phyloP scores from a whole-genome alignment of 2,113 vertebrate genomes.

The Osmerus eperlanus region DNA sequence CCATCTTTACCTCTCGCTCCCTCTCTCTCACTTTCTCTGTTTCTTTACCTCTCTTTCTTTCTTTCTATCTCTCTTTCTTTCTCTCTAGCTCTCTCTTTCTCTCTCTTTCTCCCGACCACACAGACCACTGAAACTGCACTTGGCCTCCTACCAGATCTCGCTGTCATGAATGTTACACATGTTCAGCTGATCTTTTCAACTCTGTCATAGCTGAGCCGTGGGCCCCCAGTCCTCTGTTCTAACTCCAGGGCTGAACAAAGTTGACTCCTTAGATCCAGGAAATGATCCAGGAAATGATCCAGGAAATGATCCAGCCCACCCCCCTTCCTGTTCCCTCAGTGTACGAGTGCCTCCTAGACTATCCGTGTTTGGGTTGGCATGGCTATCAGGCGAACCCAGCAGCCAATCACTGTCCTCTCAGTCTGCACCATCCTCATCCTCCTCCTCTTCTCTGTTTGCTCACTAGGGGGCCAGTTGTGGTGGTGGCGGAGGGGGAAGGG shows the following conservation, averaged over 20 bases:
- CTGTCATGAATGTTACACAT: no score
- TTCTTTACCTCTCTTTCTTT: no score
- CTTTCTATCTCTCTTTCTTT: not conserved
- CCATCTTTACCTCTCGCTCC: constrained; percentile 26
- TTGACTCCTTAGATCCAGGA: not conserved
- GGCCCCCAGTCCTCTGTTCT: not conserved
- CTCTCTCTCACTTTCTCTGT: not conserved
- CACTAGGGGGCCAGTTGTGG: not conserved
- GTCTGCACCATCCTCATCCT: constrained; percentile 17
- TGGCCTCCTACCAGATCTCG: no score
- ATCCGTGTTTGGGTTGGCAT: constrained; percentile 37
- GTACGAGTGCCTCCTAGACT: constrained; percentile 61
- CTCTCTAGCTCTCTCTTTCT: constrained; percentile 25
- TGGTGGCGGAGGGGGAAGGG: not conserved
- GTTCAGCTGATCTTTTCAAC: constrained; percentile 8
- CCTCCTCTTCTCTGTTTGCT: constrained; percentile 14
- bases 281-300: not conserved
- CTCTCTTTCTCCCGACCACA: no score
- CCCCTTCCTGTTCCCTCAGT: constrained; percentile 4
- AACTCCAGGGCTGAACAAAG: not conserved
- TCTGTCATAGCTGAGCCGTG: constrained; percentile 5
- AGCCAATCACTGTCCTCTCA: constrained; percentile 43
- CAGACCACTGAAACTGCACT: no score
- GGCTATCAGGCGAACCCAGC: constrained; percentile 30
- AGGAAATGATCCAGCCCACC: not conserved